A percentile compares a stretch with the other conserved stretches of the same genome.
Conservation (phyloP, 2,888 invertebrate species). For the Hoplodrina blanda region DNA sequence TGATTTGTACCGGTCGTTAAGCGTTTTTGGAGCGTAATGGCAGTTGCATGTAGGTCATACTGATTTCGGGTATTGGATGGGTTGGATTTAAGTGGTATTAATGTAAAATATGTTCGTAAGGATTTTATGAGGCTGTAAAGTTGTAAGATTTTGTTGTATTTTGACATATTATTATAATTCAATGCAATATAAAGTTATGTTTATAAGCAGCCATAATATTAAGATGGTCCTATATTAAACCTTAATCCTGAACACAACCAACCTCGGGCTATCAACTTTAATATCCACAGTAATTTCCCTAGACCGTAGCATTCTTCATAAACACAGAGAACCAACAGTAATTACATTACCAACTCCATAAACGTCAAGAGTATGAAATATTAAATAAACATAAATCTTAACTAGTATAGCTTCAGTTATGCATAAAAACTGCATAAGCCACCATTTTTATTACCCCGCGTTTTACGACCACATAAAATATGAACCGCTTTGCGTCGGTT, state of each 20-base stretch:
- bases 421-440: conserved; percentile 75
- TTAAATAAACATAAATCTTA: conserved; percentile 58
- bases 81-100: conserved; percentile 32
- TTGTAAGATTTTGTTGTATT: neutral
- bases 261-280: neutral
- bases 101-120: conserved; percentile 11
- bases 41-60: conserved; percentile 59
- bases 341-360: conserved; percentile 51
- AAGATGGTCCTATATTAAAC: neutral
- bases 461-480: conserved; percentile 75
- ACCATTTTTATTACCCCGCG: conserved; percentile 68
- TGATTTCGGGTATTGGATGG: conserved; percentile 51
- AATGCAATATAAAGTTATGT: neutral
- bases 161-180: neutral
- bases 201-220: neutral
- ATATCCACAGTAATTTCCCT: conserved; percentile 3
- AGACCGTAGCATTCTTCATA: conserved; percentile 41
- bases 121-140: neutral
- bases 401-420: conserved; percentile 54
- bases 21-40: conserved; percentile 59
- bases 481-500: conserved; percentile 50
- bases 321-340: conserved; percentile 34
- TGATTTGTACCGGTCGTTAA: conserved; percentile 63
- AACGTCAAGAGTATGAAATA: conserved; percentile 52
- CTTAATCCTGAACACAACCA: neutral